Evolutionary conservation across 1,140 invertebrate species (phyloP).

Genomic region (Scaptomyza pallida): DNA sequence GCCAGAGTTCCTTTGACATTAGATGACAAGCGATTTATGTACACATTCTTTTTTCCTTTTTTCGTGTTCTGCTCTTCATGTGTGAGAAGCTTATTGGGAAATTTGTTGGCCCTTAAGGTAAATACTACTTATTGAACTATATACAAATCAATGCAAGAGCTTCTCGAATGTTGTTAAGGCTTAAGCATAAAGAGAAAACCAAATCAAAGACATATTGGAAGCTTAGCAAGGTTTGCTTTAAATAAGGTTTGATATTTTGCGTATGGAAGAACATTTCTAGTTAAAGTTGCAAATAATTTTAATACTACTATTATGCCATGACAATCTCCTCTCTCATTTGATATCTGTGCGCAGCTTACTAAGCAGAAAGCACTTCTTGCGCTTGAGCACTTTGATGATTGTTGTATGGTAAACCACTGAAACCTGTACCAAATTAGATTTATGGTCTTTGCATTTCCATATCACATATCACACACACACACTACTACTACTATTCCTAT

Average conservation of each 20-base stretch:
- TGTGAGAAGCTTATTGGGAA: not conserved
- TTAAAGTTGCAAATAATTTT: too few species aligned
- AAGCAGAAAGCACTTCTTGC: not conserved
- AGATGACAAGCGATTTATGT: slow-evolving; percentile 45
- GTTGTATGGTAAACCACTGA: not conserved
- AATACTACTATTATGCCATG: too few species aligned
- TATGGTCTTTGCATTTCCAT: slow-evolving; percentile 3
- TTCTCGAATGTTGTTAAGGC: slow-evolving; percentile 4
- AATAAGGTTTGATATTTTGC: too few species aligned
- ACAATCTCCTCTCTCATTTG: not conserved
- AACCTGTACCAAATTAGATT: slow-evolving; percentile 27
- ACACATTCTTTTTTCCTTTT: slow-evolving; percentile 4
- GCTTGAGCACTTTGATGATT: slow-evolving; percentile 4
- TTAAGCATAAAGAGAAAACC: not conserved
- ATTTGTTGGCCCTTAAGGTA: not conserved
- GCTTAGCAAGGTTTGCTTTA: not conserved
- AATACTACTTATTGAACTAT: not conserved
- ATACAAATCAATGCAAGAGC: slow-evolving; percentile 5
- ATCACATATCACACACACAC: too few species aligned
- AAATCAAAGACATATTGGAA: slow-evolving; percentile 11
- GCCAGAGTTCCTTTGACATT: slow-evolving; percentile 10
- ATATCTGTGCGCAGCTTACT: not conserved
- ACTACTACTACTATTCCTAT: slow-evolving; percentile 1
- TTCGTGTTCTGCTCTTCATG: not conserved
- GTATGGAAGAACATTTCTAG: too few species aligned